phyloP scores from a whole-genome alignment of 1,140 invertebrate genomes.

The Ericerus pela region DNA sequence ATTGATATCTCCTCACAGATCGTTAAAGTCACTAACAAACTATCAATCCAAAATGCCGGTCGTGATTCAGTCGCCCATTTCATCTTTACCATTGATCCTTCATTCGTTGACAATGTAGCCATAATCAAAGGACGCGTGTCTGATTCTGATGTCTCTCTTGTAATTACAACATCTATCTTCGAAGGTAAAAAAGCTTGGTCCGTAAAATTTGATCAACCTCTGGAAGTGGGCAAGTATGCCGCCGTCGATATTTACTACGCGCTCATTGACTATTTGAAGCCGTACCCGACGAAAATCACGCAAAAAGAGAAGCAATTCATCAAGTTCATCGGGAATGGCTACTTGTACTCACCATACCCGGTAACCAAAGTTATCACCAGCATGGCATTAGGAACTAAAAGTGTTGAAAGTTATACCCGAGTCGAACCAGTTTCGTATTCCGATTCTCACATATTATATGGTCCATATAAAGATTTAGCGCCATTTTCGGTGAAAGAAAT shows the following conservation, averaged over 20 bases:
- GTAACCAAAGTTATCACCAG: slow-evolving; percentile 65
- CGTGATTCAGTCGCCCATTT: neutral
- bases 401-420: slow-evolving; percentile 74
- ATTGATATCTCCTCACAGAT: slow-evolving; percentile 51
- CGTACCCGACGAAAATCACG: slow-evolving; percentile 72
- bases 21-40: slow-evolving; percentile 62
- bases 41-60: slow-evolving; percentile 46
- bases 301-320: slow-evolving; percentile 91
- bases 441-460: slow-evolving; percentile 69
- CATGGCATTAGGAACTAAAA: slow-evolving; percentile 57
- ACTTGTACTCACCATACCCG: slow-evolving; percentile 68
- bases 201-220: neutral
- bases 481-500: slow-evolving; percentile 48
- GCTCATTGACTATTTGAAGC: slow-evolving; percentile 54
- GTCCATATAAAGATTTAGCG: slow-evolving; percentile 63
- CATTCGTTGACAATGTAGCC: neutral
- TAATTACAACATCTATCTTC: neutral
- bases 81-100: neutral
- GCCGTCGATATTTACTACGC: slow-evolving; percentile 56
- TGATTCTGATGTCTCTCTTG: neutral
- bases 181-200: neutral
- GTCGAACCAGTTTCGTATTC: slow-evolving; percentile 64
- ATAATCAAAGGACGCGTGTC: neutral
- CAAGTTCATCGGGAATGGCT: slow-evolving; percentile 66
- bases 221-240: slow-evolving; percentile 23